phyloP scores from a whole-genome alignment of 2,113 vertebrate species.

The Syngnathus floridae region DNA sequence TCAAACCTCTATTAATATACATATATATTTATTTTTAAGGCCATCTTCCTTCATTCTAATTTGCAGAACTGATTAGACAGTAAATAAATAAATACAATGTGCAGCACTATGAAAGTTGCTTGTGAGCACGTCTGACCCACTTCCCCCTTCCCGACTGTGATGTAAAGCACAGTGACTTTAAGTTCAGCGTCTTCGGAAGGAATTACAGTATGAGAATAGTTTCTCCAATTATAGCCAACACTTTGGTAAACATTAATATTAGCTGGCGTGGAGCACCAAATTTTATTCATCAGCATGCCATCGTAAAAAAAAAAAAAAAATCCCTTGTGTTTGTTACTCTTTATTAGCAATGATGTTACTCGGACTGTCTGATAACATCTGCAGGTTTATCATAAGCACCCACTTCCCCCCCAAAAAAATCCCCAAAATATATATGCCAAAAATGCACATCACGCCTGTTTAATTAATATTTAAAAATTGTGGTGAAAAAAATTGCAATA shows the following conservation, averaged over 20 bases:
- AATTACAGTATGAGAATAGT: slow-evolving; percentile 20
- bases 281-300: not conserved
- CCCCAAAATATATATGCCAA: no score
- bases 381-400: no score
- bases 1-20: not conserved
- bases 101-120: not conserved
- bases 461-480: no score
- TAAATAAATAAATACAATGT: not conserved
- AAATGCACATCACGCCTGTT: no score
- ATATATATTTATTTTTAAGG: no score
- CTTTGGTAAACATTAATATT: slow-evolving; percentile 26
- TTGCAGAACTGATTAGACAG: not conserved
- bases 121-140: not conserved
- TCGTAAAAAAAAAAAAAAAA: not conserved
- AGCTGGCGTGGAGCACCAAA: not conserved
- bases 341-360: not conserved
- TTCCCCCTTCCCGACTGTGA: not conserved
- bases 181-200: slow-evolving; percentile 27
- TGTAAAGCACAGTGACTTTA: slow-evolving; percentile 29
- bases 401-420: no score
- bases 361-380: no score
- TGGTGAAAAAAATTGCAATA: not conserved
- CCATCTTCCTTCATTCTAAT: not conserved
- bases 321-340: not conserved
- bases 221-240: slow-evolving; percentile 17